phyloP scores from a whole-genome alignment of 1,140 invertebrate genomes.

The Hypothenemus hampei region DNA sequence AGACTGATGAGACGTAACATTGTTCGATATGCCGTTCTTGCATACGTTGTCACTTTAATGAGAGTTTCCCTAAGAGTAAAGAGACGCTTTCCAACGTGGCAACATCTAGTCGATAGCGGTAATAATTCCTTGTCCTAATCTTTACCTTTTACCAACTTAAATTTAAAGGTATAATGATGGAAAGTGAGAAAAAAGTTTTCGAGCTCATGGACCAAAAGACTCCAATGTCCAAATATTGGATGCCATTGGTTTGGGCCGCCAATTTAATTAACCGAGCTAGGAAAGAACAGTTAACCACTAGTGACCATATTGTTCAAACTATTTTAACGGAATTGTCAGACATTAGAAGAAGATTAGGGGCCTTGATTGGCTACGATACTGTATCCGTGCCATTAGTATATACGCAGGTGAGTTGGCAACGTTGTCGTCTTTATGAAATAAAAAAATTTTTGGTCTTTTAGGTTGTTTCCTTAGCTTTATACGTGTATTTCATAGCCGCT shows the following conservation, averaged over 20 bases:
- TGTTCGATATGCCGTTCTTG: slow-evolving; percentile 82
- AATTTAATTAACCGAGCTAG: slow-evolving; percentile 82
- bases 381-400: slow-evolving; percentile 96
- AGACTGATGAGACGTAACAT: slow-evolving; percentile 84
- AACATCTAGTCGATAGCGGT: slow-evolving; percentile 87
- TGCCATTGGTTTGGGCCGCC: slow-evolving; percentile 86
- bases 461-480: slow-evolving; percentile 88
- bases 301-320: slow-evolving; percentile 83
- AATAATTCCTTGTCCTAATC: too few species aligned
- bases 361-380: slow-evolving; percentile 89
- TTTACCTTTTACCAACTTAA: slow-evolving; percentile 1
- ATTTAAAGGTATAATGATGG: slow-evolving; percentile 75
- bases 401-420: slow-evolving; percentile 71
- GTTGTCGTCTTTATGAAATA: too few species aligned
- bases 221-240: slow-evolving; percentile 89
- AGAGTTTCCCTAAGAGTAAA: slow-evolving; percentile 84
- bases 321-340: slow-evolving; percentile 77
- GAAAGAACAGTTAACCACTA: slow-evolving; percentile 73
- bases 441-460: slow-evolving; percentile 52
- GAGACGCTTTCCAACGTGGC: slow-evolving; percentile 82
- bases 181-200: slow-evolving; percentile 84
- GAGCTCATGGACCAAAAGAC: slow-evolving; percentile 82
- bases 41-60: slow-evolving; percentile 81
- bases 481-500: slow-evolving; percentile 87
- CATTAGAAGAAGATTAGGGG: slow-evolving; percentile 71